Conservation (phyloP, 2,113 vertebrate genomes). For the Indri indri region DNA sequence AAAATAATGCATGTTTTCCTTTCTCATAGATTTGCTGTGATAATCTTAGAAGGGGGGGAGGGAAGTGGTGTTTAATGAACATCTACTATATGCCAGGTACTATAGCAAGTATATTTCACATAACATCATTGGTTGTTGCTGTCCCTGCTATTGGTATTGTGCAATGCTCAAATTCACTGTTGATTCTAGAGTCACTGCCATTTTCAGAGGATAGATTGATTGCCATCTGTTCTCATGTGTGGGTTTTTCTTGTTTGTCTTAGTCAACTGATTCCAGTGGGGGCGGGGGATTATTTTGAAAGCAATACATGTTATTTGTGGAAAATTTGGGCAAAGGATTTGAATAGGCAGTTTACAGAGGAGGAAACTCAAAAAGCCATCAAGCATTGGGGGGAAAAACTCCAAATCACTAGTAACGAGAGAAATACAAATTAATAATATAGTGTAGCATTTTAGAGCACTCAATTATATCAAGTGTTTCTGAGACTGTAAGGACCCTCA, state of each 20-base stretch:
- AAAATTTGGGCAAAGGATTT: slow-evolving; percentile 42
- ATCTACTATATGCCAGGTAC: not conserved
- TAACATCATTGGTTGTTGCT: not conserved
- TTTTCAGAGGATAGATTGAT: slow-evolving; percentile 49
- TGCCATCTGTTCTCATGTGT: slow-evolving; percentile 60
- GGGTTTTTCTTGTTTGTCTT: slow-evolving; percentile 52
- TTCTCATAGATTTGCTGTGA: not conserved
- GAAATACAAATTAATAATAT: not conserved
- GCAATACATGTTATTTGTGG: slow-evolving; percentile 23
- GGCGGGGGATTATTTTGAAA: slow-evolving; percentile 49
- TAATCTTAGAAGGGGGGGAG: not conserved
- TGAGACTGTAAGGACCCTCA: not conserved
- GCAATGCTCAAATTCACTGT: not conserved
- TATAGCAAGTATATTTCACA: not conserved
- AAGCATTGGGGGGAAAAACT: not conserved
- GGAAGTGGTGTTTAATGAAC: not conserved
- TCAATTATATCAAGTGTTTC: not conserved
- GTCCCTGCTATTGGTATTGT: not conserved
- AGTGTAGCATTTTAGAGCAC: not conserved
- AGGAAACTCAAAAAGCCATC: slow-evolving; percentile 48
- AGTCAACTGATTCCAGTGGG: slow-evolving; percentile 23
- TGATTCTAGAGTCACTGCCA: not conserved
- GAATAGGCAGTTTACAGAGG: slow-evolving; percentile 1
- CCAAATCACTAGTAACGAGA: not conserved
- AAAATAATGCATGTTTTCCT: not conserved